phyloP scores from a whole-genome alignment of 2,113 vertebrate genomes.

The Pachypanchax playfairii region DNA sequence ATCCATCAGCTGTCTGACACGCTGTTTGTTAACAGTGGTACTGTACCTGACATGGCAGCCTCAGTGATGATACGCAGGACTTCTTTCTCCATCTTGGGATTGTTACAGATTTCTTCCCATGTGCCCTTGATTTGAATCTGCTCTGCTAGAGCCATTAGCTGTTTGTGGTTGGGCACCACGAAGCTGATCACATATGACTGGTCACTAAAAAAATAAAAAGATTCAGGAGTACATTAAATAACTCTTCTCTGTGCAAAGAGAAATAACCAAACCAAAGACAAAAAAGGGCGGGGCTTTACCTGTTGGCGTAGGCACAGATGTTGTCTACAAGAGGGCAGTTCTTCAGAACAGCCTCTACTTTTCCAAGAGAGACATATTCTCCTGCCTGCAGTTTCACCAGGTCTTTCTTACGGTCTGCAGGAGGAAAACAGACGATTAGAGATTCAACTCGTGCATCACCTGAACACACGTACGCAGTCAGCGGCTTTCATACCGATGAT shows the following conservation, averaged over 20 bases:
- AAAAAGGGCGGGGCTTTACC: conserved; percentile 74
- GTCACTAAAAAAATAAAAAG: conserved; percentile 77
- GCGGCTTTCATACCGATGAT: conserved; percentile 87
- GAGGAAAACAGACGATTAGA: not conserved
- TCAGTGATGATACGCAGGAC: conserved; percentile 90
- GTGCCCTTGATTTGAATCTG: conserved; percentile 84
- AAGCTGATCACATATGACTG: conserved; percentile 97
- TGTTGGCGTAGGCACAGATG: conserved; percentile 97
- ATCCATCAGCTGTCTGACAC: conserved; percentile 5
- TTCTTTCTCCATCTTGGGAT: conserved; percentile 88
- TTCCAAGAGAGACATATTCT: conserved; percentile 96
- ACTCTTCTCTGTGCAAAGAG: not conserved
- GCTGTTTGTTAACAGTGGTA: not conserved
- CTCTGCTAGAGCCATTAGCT: conserved; percentile 85
- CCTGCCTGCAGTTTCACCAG: conserved; percentile 97
- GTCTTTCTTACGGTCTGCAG: conserved; percentile 94
- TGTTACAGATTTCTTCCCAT: conserved; percentile 94
- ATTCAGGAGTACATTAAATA: not conserved
- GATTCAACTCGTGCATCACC: not conserved
- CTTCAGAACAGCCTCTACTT: conserved; percentile 95
- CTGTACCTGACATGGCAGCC: conserved; percentile 86
- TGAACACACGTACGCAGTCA: too few species aligned
- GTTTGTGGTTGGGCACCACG: conserved; percentile 97
- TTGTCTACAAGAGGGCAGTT: conserved; percentile 94
- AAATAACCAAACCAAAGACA: not conserved